Percentiles rank a stretch among this genome's conserved stretches.
Conservation (phyloP, 2,888 invertebrate species). For the Synergus laeviventris region DNA sequence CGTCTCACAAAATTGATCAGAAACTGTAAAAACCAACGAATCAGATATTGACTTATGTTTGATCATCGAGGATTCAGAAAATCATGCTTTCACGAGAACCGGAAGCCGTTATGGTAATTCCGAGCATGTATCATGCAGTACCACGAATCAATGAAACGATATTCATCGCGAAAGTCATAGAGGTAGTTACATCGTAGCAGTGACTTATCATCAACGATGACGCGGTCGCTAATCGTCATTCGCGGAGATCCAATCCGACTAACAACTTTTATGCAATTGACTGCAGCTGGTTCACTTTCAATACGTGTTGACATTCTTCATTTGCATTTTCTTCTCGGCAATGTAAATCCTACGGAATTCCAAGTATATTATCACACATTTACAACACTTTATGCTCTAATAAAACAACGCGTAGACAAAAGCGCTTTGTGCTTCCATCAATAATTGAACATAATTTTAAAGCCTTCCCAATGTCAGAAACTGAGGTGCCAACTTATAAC, state of each 20-base stretch:
- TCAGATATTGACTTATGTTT: neutral
- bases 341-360: no score
- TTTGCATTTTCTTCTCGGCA: no score
- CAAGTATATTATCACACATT: neutral
- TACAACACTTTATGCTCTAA: slow-evolving; percentile 8
- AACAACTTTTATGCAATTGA: neutral
- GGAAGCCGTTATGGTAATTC: slow-evolving; percentile 18
- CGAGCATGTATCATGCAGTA: neutral
- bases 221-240: neutral
- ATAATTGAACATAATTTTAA: slow-evolving; percentile 1
- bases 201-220: slow-evolving; percentile 20
- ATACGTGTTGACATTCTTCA: no score
- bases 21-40: no score
- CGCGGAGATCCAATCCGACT: neutral
- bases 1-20: neutral
- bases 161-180: neutral
- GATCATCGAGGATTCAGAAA: neutral
- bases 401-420: neutral
- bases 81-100: neutral
- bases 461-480: neutral
- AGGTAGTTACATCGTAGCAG: neutral
- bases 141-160: slow-evolving; percentile 15
- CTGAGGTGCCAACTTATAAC: no score
- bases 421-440: neutral
- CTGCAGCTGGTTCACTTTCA: no score